Base-by-base conservation (phyloP, 2,113 vertebrate genomes). In the Syngnathoides biaculeatus region DNA sequence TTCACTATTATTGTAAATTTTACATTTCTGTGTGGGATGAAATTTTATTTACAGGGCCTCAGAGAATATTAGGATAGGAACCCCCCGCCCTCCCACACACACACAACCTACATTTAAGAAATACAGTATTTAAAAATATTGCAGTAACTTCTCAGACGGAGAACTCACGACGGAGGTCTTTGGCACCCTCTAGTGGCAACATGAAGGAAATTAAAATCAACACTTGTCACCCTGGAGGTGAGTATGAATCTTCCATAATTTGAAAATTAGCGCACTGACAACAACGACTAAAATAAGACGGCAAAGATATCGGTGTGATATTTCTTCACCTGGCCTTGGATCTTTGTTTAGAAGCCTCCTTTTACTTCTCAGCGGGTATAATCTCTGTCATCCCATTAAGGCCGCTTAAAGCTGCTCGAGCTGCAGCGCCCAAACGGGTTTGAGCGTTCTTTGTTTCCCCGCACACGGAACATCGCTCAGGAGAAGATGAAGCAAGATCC, bases 151-250 rank as follows among this genome's bases (percentile, higher is more conserved):
- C 9, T 53, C n/a, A 53, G 12, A 26, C 12, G 27, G 57, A 17
- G 39, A 2, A 20, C 19, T 47, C 20, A 8, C 43, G 30, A 35
- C 22, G 9, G 52, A 77, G 72, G 86, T 59, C 82, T 90, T 43
- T 90, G 87, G 78, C 78, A 63, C 88, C 90, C 90, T 87, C 91
- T 91, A 84, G 87, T 83, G 92, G 71, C 15, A 20, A 40, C 10
- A 17, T 0, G 35, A 27, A 19, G 43, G 35, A 30, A 65, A n/a
- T n/a, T n/a, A 17, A 48, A 26, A 35, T 5, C 1, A 1, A 3
- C 2, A 7, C 3, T 20, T 30, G 0, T 0, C 12, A 27, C 24
- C 27, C 17, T 30, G 8, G 14, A 30, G 1, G 5, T 30, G 26
- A 30, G 22, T 55, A 8, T 57, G 26, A 27, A 57, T 27, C 55